These are phyloP conservation scores for Rhincodon typus DNA, from an alignment of 2,797 vertebrate species.

Conservation along the genomic window DNA sequence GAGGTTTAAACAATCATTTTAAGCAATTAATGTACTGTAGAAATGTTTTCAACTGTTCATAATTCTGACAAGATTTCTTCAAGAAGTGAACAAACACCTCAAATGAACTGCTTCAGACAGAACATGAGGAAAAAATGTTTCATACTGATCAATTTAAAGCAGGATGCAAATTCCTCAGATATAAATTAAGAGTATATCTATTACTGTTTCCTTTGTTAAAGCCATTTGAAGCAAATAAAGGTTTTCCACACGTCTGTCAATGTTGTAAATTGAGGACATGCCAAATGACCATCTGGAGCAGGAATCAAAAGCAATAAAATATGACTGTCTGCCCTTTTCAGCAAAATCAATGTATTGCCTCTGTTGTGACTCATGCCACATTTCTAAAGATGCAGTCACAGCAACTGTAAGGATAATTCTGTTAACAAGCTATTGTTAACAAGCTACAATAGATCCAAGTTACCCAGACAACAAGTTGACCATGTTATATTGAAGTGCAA, in stretches of 20 bases:
- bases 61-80: neutral
- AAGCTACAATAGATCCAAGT: neutral
- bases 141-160: neutral
- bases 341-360: neutral
- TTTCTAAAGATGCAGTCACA: neutral
- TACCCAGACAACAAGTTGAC: neutral
- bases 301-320: conserved; percentile 14
- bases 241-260: neutral
- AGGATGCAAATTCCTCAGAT: neutral
- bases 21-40: neutral
- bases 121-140: neutral
- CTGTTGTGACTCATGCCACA: neutral
- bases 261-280: neutral
- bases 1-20: neutral
- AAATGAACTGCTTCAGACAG: neutral
- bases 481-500: neutral
- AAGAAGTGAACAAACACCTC: neutral
- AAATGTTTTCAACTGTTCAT: neutral
- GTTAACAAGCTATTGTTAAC: neutral
- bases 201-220: neutral
- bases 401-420: neutral
- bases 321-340: neutral
- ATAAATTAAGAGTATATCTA: neutral
- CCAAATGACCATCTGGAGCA: neutral
- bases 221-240: neutral